A percentile compares a stretch with the other conserved stretches of the same genome.
Conservation (phyloP, 2,888 invertebrate genomes). For the Stictocephala bisonia region DNA sequence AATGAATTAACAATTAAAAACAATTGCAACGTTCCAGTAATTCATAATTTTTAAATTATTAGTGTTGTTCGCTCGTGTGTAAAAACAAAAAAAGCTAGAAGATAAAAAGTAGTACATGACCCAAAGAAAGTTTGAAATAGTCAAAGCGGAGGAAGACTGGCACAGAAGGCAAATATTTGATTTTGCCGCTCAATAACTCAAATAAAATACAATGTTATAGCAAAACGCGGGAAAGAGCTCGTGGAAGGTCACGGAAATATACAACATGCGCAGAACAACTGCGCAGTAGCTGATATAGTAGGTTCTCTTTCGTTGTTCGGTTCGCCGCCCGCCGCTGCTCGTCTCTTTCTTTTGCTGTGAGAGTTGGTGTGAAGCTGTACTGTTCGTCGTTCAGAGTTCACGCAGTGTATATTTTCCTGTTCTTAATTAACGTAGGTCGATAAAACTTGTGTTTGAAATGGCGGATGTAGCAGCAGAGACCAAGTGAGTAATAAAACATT, state of each 20-base stretch:
- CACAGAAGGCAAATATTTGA: too few species aligned
- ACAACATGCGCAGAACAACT: conserved; percentile 27
- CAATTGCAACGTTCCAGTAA: too few species aligned
- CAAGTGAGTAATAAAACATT: conserved; percentile 70
- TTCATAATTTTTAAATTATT: too few species aligned
- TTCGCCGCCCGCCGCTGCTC: background rate
- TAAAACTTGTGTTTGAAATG: conserved; percentile 66
- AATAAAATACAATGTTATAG: background rate
- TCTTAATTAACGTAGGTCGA: background rate
- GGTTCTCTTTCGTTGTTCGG: background rate
- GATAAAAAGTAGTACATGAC: too few species aligned
- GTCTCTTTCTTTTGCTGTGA: conserved; percentile 34
- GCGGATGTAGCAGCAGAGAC: conserved; percentile 73
- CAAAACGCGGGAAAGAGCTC: conserved; percentile 28
- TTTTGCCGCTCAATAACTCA: too few species aligned
- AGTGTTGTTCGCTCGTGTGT: too few species aligned
- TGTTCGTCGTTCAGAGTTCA: background rate
- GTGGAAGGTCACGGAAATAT: conserved; percentile 21
- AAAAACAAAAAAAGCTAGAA: too few species aligned
- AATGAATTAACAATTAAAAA: too few species aligned
- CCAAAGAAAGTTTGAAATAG: too few species aligned
- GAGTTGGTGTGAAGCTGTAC: conserved; percentile 34
- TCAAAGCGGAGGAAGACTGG: too few species aligned
- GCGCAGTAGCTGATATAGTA: conserved; percentile 10
- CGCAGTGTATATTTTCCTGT: background rate